Conservation (phyloP, 2,797 vertebrate species). For the Enteromius argenteus region DNA sequence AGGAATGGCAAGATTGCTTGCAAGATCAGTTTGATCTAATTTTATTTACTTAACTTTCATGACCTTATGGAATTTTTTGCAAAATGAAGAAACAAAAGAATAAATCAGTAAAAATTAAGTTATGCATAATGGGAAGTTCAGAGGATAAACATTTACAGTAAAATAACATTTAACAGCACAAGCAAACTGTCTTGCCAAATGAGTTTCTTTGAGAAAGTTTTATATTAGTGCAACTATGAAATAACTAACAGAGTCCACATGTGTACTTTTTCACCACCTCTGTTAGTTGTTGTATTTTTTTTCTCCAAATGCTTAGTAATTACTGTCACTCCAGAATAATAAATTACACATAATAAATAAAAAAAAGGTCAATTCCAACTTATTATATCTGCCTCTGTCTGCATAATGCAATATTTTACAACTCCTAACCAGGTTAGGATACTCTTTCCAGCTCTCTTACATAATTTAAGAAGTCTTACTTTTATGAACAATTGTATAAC, state of each 20-base stretch:
- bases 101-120: background rate
- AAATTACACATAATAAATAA: background rate
- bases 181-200: background rate
- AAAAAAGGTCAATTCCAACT: background rate
- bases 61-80: background rate
- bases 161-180: background rate
- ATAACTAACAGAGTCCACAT: constrained; percentile 6
- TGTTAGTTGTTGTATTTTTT: background rate
- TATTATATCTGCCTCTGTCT: background rate
- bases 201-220: background rate
- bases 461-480: background rate
- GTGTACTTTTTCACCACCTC: background rate
- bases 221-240: background rate
- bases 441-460: background rate
- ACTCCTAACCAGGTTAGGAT: background rate
- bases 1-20: background rate
- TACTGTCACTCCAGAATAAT: background rate
- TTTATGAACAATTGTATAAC: background rate
- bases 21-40: background rate
- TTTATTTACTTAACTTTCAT: background rate
- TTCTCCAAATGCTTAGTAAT: background rate
- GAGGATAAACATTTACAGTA: background rate
- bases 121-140: background rate
- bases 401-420: background rate
- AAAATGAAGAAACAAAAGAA: background rate